Base-by-base conservation (phyloP, 2,113 vertebrate species). In the Gorsachius goisagi region DNA sequence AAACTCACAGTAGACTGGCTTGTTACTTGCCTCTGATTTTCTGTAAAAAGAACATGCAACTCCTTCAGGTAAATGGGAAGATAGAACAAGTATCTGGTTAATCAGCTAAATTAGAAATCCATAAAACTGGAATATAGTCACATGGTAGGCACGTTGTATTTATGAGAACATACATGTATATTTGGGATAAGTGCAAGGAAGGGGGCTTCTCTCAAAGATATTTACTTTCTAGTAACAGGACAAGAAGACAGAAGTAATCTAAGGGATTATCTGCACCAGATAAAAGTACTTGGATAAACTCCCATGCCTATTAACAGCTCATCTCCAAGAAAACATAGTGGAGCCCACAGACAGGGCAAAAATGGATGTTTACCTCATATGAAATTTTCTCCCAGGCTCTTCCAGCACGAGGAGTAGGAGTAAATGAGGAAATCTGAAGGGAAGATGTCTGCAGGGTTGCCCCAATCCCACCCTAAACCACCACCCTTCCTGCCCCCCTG, bases 241-340 rank as follows among this genome's bases (percentile, higher is more conserved):
- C 73, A 87, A 94, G 81, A 88, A 39, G 77, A 94, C 91, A 95
- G 60, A 75, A 91, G 71, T 79, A 91, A 96, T 96, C 93, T 94
- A 89, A 95, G 66, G 94, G 94, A 96, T 97, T 96, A 97, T 96
- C 95, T 91, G 27, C 33, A 85, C 44, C 85, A 96, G 95, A 95
- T 96, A 95, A 96, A 96, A 91, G 35, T 4, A 1, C 58, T 96
- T 93, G 84, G 89, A 95, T 85, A 89, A 96, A 94, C 44, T 96
- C 81, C 77, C 87, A 85, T 66, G 69, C 16, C 87, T 91, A 93
- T 96, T 93, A 96, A 95, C 93, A 96, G 93, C 66, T 97, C 93
- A 79, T 95, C 89, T 95, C 87, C 69, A 89, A 91, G 74, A 94
- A 95, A 95, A 95, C 73, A 78, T 6, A 79, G 56, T 37, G 6